Evolutionary conservation across 1,140 invertebrate species (phyloP), one percentile per base, ranked within the genome.

Genomic region (Portunus trituberculatus): DNA sequence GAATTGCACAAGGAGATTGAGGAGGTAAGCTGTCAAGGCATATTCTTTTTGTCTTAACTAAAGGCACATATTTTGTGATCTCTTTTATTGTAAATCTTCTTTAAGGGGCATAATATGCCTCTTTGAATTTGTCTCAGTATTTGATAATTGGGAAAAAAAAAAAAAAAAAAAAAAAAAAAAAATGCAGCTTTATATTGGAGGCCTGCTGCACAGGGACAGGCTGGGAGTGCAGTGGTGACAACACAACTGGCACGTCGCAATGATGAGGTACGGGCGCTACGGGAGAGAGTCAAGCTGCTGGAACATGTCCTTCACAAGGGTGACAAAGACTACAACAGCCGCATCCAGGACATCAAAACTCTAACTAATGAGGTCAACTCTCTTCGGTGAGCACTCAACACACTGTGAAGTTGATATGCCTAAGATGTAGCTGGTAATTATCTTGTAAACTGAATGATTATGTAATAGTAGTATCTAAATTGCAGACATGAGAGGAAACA

Each of bases 221-320:
- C 25, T 7, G 89, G 90, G 28, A 25, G 90, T 39, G 95, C 67
- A 0, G 82, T 94, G 12, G 95, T 94, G 83, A 82, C 89, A 28
- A 96, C 95, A 20, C 92, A 93, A 25, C 52, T 96, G 32, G 92
- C 92, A 0, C 39, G 95, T 14, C 92, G 95, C n/a, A 96, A 96
- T 82, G 95, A 96, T 31, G 95, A 96, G 46, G 93, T 96, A 4
- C n/a, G 93, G 20, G 93, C 93, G 10, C 82, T 96, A n/a, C 59
- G 93, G 93, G 93, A 94, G 46, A 88, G 95, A 1, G 95, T 96
- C 7, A 84, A 59, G 25, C 83, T 96, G 48, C 90, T 96, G 31
- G 95, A 96, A 25, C 95, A 96, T 29, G 87, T 96, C 29, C 90
- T 96, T 14, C 92, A 94, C 82, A 93, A 94, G 29, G 95, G 95